Conservation (phyloP, 2,888 invertebrate genomes). For the Coremacera marginata region DNA sequence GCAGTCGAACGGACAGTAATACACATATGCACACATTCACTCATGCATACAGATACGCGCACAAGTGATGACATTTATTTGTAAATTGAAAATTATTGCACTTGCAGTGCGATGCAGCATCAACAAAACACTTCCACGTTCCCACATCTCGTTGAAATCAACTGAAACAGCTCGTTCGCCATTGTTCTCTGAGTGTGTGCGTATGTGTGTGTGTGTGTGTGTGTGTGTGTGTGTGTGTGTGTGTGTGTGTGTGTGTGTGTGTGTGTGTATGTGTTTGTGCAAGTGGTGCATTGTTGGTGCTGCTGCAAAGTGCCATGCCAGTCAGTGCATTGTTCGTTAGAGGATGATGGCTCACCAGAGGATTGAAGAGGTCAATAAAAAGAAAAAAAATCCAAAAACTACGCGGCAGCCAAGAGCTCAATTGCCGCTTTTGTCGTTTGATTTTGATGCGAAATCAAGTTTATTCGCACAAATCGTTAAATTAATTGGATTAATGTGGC, state of each 20-base stretch:
- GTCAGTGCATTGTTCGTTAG: too few species aligned
- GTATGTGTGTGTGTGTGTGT: too few species aligned
- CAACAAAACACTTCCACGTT: background rate
- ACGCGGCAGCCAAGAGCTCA: slow-evolving; percentile 3
- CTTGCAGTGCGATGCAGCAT: background rate
- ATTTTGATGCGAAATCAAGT: slow-evolving; percentile 14
- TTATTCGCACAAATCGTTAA: slow-evolving; percentile 16
- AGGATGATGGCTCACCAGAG: too few species aligned
- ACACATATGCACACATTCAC: too few species aligned
- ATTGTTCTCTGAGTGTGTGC: background rate
- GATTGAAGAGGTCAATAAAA: too few species aligned
- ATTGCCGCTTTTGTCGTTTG: slow-evolving; percentile 1
- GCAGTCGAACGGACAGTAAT: too few species aligned
- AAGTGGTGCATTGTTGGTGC: too few species aligned
- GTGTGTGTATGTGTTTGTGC: too few species aligned
- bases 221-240: too few species aligned
- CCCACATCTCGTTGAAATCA: background rate
- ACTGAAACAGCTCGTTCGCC: background rate
- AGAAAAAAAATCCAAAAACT: too few species aligned
- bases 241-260: too few species aligned
- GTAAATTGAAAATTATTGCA: slow-evolving; percentile 20
- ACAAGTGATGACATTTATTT: slow-evolving; percentile 22
- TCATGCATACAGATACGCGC: background rate
- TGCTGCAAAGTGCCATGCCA: too few species aligned
- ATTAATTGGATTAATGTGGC: slow-evolving; percentile 30